Evolutionary conservation across 2,888 invertebrate genomes (phyloP).

Genomic region (Cheilosia vernalis): DNA sequence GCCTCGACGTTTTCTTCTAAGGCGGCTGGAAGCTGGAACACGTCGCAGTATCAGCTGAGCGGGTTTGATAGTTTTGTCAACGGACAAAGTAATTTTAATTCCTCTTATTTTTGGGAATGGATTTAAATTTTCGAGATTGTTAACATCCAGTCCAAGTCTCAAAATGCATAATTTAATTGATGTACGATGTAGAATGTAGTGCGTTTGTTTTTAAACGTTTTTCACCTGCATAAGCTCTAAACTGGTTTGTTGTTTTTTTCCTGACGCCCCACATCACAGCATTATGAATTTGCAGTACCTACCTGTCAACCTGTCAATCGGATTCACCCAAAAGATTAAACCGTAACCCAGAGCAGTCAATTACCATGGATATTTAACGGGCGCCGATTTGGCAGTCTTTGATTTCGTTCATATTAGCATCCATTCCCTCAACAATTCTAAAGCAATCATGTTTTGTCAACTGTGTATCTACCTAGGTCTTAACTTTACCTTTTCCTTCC

Average conservation of each 20-base stretch:
- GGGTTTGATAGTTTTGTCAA: constrained; percentile 76
- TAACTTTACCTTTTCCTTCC: constrained; percentile 16
- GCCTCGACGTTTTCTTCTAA: constrained; percentile 61
- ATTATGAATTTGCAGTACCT: constrained; percentile 8
- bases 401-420: constrained; percentile 39
- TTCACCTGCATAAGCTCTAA: no score
- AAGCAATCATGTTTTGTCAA: constrained; percentile 61
- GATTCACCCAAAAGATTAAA: constrained; percentile 37
- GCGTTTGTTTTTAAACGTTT: no score
- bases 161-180: constrained; percentile 12
- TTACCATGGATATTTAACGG: constrained; percentile 25
- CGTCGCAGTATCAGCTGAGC: constrained; percentile 77
- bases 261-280: not conserved
- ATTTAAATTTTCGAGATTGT: constrained; percentile 20
- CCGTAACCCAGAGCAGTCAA: constrained; percentile 29
- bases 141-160: constrained; percentile 40
- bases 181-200: no score
- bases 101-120: constrained; percentile 76
- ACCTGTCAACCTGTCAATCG: constrained; percentile 28
- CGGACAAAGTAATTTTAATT: constrained; percentile 76
- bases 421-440: constrained; percentile 33
- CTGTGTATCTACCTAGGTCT: constrained; percentile 33
- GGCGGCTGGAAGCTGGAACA: constrained; percentile 78
- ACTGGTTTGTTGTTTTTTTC: no score
- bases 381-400: constrained; percentile 28